Evolutionary conservation across 2,797 vertebrate genomes (phyloP).

Genomic region (Pantherophis alleghaniensis): DNA sequence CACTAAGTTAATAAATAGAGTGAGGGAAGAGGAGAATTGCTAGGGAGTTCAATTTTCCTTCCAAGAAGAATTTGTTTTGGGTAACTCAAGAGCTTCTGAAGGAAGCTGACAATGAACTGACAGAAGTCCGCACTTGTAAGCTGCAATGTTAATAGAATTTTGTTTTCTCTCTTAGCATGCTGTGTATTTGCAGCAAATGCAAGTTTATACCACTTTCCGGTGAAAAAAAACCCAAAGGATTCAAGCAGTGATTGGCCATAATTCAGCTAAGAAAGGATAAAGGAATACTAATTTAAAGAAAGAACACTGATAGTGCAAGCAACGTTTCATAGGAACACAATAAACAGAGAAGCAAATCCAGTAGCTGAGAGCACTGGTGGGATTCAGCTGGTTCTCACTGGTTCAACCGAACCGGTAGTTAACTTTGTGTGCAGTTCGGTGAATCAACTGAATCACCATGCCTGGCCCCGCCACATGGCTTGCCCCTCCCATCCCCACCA

Average conservation of each 20-base stretch:
- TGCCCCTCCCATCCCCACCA: no score
- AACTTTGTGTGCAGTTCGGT: no score
- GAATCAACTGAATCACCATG: no score
- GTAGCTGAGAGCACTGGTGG: no score
- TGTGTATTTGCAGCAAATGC: neutral
- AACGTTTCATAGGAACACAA: neutral
- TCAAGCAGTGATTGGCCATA: neutral
- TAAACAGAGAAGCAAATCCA: neutral
- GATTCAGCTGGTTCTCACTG: no score
- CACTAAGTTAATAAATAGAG: neutral
- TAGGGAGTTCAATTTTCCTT: neutral
- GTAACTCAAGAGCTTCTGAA: neutral
- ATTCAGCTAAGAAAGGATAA: neutral
- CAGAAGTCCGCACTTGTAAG: neutral
- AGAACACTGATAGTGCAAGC: neutral
- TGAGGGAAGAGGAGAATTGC: neutral
- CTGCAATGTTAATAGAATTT: neutral
- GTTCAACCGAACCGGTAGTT: no score
- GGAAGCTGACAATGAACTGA: neutral
- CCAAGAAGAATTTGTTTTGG: neutral
- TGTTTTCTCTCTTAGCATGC: neutral
- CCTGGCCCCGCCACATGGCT: no score
- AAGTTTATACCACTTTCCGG: neutral
- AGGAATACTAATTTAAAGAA: neutral
- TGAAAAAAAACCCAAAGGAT: neutral